These are phyloP conservation scores for Notocelia uddmanniana DNA, from an alignment of 2,888 invertebrate genomes.

Conservation along the genomic window DNA sequence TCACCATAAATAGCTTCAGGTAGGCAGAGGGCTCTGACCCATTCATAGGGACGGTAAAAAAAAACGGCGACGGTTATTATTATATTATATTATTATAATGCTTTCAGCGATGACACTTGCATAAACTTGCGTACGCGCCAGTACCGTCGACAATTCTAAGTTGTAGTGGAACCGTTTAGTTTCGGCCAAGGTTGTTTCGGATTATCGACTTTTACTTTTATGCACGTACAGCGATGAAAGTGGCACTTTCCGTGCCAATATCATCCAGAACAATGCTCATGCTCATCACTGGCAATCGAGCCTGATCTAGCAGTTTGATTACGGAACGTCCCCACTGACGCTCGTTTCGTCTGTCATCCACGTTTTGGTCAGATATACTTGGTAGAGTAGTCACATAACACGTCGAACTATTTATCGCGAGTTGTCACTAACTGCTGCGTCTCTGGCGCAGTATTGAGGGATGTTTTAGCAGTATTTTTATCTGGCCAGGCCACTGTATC, in stretches of 20 bases:
- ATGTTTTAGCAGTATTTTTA: too few species aligned
- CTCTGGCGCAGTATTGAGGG: too few species aligned
- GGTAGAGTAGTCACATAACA: not conserved
- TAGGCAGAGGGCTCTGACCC: too few species aligned
- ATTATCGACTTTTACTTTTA: constrained; percentile 45
- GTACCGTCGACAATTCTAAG: constrained; percentile 29
- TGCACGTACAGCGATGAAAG: constrained; percentile 45
- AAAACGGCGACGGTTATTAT: too few species aligned
- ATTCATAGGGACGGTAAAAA: too few species aligned
- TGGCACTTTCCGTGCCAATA: constrained; percentile 27
- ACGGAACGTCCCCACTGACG: not conserved
- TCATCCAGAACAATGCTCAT: constrained; percentile 31
- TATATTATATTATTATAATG: too few species aligned
- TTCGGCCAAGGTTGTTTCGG: constrained; percentile 43
- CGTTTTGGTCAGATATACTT: not conserved
- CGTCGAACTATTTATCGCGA: not conserved
- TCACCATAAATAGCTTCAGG: too few species aligned
- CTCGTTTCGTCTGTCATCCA: not conserved
- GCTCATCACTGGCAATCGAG: not conserved
- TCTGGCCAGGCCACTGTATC: too few species aligned
- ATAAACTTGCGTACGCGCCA: not conserved
- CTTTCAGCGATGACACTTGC: too few species aligned
- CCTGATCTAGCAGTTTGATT: not conserved
- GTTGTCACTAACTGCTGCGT: too few species aligned
- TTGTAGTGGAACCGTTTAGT: constrained; percentile 37